Evolutionary conservation across 2,113 vertebrate genomes (phyloP).

Genomic region (Grammomys dolichurus): DNA sequence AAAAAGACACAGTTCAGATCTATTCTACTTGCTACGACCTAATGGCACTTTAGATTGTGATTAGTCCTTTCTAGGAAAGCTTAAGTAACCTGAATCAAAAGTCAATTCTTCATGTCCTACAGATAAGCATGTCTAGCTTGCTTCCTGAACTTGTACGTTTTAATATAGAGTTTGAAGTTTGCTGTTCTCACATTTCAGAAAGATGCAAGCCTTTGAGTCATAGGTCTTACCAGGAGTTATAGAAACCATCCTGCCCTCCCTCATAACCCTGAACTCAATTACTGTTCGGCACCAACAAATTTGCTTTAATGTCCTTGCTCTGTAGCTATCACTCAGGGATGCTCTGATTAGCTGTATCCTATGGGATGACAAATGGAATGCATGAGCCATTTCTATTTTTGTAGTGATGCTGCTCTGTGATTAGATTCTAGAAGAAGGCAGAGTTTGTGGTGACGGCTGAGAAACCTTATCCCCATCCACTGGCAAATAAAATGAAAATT

Average conservation of each 20-base stretch:
- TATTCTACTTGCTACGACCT: background rate
- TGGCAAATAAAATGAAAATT: constrained; percentile 59
- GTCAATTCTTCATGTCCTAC: background rate
- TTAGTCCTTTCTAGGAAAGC: background rate
- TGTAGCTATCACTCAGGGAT: constrained; percentile 55
- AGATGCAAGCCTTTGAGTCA: constrained; percentile 14
- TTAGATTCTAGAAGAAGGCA: constrained; percentile 60
- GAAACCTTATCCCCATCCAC: constrained; percentile 46
- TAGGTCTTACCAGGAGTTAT: background rate
- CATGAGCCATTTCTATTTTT: constrained; percentile 69
- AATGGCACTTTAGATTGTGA: background rate
- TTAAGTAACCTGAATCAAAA: background rate
- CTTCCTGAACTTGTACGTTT: background rate
- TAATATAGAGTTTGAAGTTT: constrained; percentile 12
- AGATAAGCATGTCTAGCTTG: background rate
- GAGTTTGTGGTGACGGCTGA: constrained; percentile 31
- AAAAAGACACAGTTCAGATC: background rate
- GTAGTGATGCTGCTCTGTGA: constrained; percentile 55
- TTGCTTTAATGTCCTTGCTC: constrained; percentile 60
- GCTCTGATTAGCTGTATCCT: constrained; percentile 72
- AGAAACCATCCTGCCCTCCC: background rate
- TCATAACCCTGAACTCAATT: constrained; percentile 59
- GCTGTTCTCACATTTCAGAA: constrained; percentile 24
- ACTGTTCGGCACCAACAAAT: constrained; percentile 42
- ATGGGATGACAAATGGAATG: constrained; percentile 64